phyloP scores from a whole-genome alignment of 1,140 invertebrate genomes.

The Episyrphus balteatus region DNA sequence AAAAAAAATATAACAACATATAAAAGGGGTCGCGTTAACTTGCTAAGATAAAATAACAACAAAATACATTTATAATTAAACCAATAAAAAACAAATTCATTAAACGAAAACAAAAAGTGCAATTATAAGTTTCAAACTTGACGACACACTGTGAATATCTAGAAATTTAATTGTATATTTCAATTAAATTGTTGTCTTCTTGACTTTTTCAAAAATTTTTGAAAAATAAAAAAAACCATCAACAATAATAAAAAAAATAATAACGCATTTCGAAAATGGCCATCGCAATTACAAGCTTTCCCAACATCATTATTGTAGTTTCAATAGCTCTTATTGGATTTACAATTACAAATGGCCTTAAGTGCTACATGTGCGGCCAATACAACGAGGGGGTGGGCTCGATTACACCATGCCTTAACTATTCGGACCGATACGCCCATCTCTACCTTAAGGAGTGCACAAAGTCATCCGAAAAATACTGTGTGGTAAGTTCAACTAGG shows the following conservation, averaged over 20 bases:
- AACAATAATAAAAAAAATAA: background rate
- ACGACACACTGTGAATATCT: too few relatives aligned
- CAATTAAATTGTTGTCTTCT: too few relatives aligned
- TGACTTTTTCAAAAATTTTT: too few relatives aligned
- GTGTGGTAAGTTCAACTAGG: constrained; percentile 52
- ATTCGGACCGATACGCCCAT: constrained; percentile 46
- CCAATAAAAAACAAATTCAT: too few relatives aligned
- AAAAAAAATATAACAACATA: background rate
- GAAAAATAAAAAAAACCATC: too few relatives aligned
- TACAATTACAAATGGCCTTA: constrained; percentile 38
- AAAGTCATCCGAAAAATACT: constrained; percentile 46
- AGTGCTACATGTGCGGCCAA: constrained; percentile 63
- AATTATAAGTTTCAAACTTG: too few relatives aligned
- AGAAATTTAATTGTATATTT: too few relatives aligned
- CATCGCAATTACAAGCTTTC: background rate
- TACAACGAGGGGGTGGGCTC: constrained; percentile 72
- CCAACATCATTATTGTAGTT: background rate
- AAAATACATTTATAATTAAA: too few relatives aligned
- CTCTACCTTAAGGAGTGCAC: constrained; percentile 56
- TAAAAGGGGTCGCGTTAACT: too few relatives aligned
- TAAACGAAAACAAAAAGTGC: too few relatives aligned
- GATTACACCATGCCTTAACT: constrained; percentile 67
- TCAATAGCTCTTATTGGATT: background rate
- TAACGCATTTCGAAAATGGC: background rate
- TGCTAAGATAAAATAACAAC: too few relatives aligned